Evolutionary conservation across 2,888 invertebrate genomes (phyloP).

Genomic region (Dryadula phaetusa): DNA sequence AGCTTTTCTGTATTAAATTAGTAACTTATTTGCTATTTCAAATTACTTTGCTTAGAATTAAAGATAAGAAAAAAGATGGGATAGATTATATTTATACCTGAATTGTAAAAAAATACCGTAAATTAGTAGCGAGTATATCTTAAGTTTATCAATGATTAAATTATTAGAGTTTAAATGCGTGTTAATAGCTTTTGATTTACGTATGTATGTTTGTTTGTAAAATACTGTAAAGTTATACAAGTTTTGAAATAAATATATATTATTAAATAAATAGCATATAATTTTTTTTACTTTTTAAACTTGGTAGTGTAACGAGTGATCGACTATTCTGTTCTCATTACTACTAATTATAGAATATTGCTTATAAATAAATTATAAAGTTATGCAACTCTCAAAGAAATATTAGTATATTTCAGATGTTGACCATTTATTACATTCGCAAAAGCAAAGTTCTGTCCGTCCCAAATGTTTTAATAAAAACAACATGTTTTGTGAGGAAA

Average conservation of each 20-base stretch:
- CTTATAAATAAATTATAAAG: background rate
- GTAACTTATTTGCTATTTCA: constrained; percentile 64
- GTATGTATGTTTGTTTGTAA: no score
- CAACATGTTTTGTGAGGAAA: constrained; percentile 62
- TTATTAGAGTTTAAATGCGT: no score
- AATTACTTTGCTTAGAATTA: constrained; percentile 30
- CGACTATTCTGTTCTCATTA: no score
- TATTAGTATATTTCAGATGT: background rate
- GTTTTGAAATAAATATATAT: no score
- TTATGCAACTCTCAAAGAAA: background rate
- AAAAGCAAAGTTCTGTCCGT: constrained; percentile 46
- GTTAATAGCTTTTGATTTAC: no score
- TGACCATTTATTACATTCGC: constrained; percentile 8
- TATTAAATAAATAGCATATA: no score
- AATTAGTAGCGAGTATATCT: no score
- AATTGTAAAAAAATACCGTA: background rate
- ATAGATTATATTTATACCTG: background rate
- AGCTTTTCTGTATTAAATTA: constrained; percentile 80
- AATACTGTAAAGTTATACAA: no score
- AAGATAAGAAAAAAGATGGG: background rate
- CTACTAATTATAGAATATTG: background rate
- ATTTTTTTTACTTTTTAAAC: no score
- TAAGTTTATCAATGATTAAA: no score
- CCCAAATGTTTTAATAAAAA: constrained; percentile 59
- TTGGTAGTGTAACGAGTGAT: background rate